Percentiles rank a stretch among this genome's conserved stretches.
These are phyloP conservation scores for Dicrurus megarhynchus DNA, from an alignment of 2,113 vertebrate genomes.

Conservation along the genomic window DNA sequence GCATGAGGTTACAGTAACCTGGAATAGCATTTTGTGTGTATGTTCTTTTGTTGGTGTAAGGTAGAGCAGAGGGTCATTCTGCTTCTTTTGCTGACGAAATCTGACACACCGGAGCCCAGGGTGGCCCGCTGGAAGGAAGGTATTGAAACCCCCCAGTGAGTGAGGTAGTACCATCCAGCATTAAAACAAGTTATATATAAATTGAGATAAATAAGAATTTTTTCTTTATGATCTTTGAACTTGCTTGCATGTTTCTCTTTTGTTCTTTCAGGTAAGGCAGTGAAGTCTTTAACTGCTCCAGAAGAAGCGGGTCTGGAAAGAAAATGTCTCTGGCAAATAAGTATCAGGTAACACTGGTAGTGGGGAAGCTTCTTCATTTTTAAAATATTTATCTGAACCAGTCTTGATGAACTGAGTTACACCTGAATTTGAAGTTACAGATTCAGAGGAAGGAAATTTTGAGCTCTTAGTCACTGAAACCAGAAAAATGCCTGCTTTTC, in stretches of 20 bases:
- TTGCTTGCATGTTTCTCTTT: not conserved
- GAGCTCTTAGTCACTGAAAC: constrained; percentile 10
- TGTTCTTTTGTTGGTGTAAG: not conserved
- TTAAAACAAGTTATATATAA: not conserved
- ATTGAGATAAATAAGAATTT: not conserved
- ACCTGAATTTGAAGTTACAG: not conserved
- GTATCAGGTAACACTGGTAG: not conserved
- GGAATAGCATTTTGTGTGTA: not conserved
- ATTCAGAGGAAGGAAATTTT: constrained; percentile 6
- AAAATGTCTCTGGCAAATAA: not conserved
- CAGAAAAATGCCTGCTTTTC: not conserved
- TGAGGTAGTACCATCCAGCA: not conserved
- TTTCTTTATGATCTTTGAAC: not conserved
- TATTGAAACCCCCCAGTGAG: not conserved
- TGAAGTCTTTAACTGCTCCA: not conserved
- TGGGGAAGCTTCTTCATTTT: not conserved
- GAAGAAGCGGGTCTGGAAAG: not conserved
- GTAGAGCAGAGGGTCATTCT: not conserved
- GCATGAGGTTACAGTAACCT: not conserved
- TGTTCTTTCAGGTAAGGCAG: not conserved
- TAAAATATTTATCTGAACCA: not conserved
- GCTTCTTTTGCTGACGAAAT: not conserved
- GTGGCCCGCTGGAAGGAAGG: not conserved
- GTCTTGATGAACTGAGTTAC: not conserved
- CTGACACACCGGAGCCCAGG: not conserved